phyloP scores from a whole-genome alignment of 1,140 invertebrate species.

The Trialeurodes vaporariorum region DNA sequence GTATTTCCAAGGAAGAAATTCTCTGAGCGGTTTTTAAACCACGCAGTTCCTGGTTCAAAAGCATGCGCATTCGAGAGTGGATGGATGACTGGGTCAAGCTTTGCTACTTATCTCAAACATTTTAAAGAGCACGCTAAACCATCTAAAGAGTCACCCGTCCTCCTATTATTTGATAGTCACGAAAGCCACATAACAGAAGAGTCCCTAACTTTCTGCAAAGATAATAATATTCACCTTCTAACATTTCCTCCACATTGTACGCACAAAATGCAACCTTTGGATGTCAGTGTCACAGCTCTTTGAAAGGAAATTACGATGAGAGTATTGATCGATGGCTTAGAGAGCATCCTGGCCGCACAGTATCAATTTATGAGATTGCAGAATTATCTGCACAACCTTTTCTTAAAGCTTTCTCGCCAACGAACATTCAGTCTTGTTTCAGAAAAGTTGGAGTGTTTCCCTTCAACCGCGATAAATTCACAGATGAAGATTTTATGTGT shows the following conservation, averaged over 20 bases:
- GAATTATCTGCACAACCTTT: slow-evolving; percentile 24
- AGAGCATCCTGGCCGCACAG: slow-evolving; percentile 26
- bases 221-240: slow-evolving; percentile 26
- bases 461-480: slow-evolving; percentile 33
- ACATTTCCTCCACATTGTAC: slow-evolving; percentile 27
- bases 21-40: background rate
- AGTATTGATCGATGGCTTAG: slow-evolving; percentile 25
- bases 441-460: slow-evolving; percentile 33
- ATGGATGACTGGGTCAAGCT: background rate
- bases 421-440: slow-evolving; percentile 36
- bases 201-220: slow-evolving; percentile 22
- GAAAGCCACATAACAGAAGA: slow-evolving; percentile 27
- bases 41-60: background rate
- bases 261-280: slow-evolving; percentile 26
- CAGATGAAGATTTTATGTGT: slow-evolving; percentile 32
- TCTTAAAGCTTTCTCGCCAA: slow-evolving; percentile 28
- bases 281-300: slow-evolving; percentile 25
- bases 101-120: background rate
- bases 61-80: background rate
- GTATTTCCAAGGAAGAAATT: slow-evolving; percentile 32
- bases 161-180: slow-evolving; percentile 35
- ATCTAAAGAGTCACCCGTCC: slow-evolving; percentile 25
- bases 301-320: slow-evolving; percentile 18
- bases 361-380: slow-evolving; percentile 30
- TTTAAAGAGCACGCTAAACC: background rate